Evolutionary conservation across 2,888 invertebrate species (phyloP).

Genomic region (Cephonodes hylas): DNA sequence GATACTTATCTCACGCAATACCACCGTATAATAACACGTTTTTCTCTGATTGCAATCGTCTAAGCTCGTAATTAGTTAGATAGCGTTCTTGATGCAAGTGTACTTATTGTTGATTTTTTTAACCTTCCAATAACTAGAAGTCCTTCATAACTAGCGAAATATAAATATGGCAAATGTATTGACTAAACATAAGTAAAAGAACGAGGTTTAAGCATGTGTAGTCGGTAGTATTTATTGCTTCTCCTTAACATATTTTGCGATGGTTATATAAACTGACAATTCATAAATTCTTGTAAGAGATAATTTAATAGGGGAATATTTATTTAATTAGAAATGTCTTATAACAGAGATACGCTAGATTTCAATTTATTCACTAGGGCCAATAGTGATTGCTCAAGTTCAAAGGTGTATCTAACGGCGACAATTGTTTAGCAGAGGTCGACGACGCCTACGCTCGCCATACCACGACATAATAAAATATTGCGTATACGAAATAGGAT

Average conservation of each 20-base stretch:
- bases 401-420: conserved; percentile 50
- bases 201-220: too few relatives aligned
- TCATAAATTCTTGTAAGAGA: too few relatives aligned
- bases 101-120: neutral
- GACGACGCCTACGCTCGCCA: conserved; percentile 35
- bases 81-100: neutral
- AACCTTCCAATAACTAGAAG: neutral
- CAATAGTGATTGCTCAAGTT: conserved; percentile 46
- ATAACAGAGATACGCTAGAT: neutral
- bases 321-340: too few relatives aligned
- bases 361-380: conserved; percentile 19
- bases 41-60: neutral
- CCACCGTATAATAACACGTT: conserved; percentile 42
- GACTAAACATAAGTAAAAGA: too few relatives aligned
- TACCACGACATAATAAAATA: conserved; percentile 35
- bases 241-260: too few relatives aligned
- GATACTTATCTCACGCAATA: conserved; percentile 55
- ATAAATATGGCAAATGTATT: too few relatives aligned
- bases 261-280: too few relatives aligned
- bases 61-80: neutral
- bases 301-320: too few relatives aligned
- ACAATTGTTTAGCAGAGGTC: conserved; percentile 34
- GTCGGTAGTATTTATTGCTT: too few relatives aligned
- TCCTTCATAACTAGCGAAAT: neutral
- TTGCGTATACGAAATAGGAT: conserved; percentile 32